phyloP scores from a whole-genome alignment of 2,113 vertebrate species.

The Stomatorhinus ivindoensis region DNA sequence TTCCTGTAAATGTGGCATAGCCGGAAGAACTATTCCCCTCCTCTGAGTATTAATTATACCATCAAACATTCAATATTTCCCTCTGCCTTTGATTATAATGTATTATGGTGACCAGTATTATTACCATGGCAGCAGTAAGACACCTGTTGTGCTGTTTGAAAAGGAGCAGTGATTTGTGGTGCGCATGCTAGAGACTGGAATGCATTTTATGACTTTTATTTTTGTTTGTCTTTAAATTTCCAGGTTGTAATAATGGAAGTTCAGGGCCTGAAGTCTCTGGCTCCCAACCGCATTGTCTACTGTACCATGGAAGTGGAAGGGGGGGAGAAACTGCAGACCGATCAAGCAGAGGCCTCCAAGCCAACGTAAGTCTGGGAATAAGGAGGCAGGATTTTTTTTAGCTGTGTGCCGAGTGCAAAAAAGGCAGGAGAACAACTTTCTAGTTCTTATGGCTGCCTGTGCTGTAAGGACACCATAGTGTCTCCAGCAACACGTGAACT shows the following conservation, averaged over 20 bases:
- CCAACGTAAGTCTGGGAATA: slow-evolving; percentile 77
- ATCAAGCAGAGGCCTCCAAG: slow-evolving; percentile 97
- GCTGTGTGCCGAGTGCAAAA: not conserved
- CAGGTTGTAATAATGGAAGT: slow-evolving; percentile 99
- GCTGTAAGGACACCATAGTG: not conserved
- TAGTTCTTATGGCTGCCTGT: not conserved
- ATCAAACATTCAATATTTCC: slow-evolving; percentile 17
- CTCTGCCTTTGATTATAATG: slow-evolving; percentile 25
- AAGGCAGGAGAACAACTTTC: not conserved
- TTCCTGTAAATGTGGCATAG: slow-evolving; percentile 22
- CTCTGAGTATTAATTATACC: slow-evolving; percentile 37
- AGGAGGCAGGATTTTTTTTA: not conserved
- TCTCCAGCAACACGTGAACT: not conserved
- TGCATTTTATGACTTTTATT: not conserved
- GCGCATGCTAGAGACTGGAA: not conserved
- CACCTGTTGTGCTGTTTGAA: slow-evolving; percentile 24
- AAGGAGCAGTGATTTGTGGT: not conserved
- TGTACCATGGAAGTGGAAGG: slow-evolving; percentile 99
- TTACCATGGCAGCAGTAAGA: slow-evolving; percentile 17
- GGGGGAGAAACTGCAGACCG: slow-evolving; percentile 94
- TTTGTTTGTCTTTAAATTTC: slow-evolving; percentile 24
- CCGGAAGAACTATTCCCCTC: slow-evolving; percentile 26
- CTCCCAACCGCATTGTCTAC: slow-evolving; percentile 96
- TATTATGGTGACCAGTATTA: slow-evolving; percentile 11
- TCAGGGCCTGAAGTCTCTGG: slow-evolving; percentile 90